A percentile compares a stretch with the other conserved stretches of the same genome.
Evolutionary conservation across 1,140 invertebrate species (phyloP).

Genomic region (Mylabris phalerata): DNA sequence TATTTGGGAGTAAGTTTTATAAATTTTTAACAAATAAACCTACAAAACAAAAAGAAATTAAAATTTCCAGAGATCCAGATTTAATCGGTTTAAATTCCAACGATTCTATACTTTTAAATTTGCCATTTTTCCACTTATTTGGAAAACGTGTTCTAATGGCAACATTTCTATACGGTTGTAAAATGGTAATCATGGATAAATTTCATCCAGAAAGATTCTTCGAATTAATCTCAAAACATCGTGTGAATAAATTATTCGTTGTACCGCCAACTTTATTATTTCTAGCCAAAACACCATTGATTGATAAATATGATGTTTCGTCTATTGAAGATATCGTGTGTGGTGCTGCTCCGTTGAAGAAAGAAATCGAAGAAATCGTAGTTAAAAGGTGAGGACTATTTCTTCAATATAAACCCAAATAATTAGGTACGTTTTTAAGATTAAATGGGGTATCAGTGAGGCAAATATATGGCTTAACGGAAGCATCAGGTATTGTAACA

Average conservation of each 20-base stretch:
- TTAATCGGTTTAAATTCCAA: no score
- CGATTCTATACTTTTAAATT: no score
- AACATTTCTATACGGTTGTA: not conserved
- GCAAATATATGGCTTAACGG: conserved; percentile 64
- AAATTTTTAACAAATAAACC: no score
- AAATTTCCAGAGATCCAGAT: no score
- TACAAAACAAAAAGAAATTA: no score
- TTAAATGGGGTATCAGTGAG: conserved; percentile 38
- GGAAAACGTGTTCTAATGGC: no score
- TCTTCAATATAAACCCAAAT: not conserved
- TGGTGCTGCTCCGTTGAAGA: conserved; percentile 46
- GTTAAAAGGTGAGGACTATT: conserved; percentile 32
- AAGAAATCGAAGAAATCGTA: conserved; percentile 39
- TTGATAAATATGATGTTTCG: conserved; percentile 43
- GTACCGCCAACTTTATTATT: conserved; percentile 55
- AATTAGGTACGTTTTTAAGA: conserved; percentile 7
- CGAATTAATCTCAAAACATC: conserved; percentile 46
- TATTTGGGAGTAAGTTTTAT: no score
- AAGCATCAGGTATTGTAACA: conserved; percentile 48
- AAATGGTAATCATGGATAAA: conserved; percentile 36
- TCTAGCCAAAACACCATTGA: conserved; percentile 46
- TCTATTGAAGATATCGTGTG: conserved; percentile 41
- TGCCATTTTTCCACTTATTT: no score
- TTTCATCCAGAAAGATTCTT: conserved; percentile 57
- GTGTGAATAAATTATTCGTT: conserved; percentile 46